Conservation (phyloP, 2,113 vertebrate genomes). For the Erinaceus europaeus region DNA sequence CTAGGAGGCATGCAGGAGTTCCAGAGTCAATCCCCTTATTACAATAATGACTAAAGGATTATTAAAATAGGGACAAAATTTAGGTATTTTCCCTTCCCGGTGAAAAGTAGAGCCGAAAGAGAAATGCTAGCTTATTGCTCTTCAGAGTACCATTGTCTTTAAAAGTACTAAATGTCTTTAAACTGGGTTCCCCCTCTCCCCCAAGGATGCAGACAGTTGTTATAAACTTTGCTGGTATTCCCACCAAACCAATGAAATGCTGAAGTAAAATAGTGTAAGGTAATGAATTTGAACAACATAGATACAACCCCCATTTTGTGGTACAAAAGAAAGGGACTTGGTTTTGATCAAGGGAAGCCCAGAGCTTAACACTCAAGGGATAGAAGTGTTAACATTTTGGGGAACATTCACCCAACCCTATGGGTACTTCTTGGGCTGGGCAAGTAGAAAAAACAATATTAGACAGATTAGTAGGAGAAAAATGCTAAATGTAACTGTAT, state of each 20-base stretch:
- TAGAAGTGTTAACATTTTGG: background rate
- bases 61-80: slow-evolving; percentile 69
- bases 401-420: too few species aligned
- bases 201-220: background rate
- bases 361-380: background rate
- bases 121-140: slow-evolving; percentile 34
- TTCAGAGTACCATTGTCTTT: slow-evolving; percentile 8
- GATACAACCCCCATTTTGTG: background rate
- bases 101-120: slow-evolving; percentile 3
- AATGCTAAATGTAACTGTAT: background rate
- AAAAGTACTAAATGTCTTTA: background rate
- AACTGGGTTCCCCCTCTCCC: background rate
- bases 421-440: background rate
- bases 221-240: background rate
- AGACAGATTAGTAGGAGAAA: background rate
- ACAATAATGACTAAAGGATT: slow-evolving; percentile 79
- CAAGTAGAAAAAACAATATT: background rate
- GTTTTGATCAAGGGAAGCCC: background rate
- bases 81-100: slow-evolving; percentile 73
- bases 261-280: slow-evolving; percentile 11
- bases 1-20: slow-evolving; percentile 68
- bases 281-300: background rate
- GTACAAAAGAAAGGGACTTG: background rate
- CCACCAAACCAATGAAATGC: background rate
- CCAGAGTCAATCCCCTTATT: slow-evolving; percentile 75